Percentiles rank a stretch among this genome's conserved stretches.
Conservation (phyloP, 2,888 invertebrate species). For the Pseudoips prasinana region DNA sequence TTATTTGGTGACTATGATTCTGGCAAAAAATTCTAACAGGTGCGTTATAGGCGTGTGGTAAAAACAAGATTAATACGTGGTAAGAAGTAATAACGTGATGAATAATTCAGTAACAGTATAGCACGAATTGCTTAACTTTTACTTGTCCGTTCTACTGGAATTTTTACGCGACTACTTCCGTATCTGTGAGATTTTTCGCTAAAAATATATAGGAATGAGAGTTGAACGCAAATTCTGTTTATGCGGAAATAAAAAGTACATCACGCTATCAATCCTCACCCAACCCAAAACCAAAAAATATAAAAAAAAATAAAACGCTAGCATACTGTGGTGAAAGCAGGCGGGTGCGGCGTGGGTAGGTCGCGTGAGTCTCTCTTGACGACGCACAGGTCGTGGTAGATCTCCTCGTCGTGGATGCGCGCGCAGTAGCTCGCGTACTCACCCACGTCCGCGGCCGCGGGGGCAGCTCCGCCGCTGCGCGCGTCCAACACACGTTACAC, state of each 20-base stretch:
- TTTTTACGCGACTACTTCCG: constrained; percentile 22
- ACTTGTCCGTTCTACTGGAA: constrained; percentile 46
- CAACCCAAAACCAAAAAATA: constrained; percentile 26
- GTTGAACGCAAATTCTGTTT: not conserved
- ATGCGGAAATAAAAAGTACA: no score
- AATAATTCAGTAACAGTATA: constrained; percentile 60
- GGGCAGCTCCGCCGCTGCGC: constrained; percentile 57
- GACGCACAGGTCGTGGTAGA: constrained; percentile 96
- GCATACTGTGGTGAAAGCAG: constrained; percentile 78
- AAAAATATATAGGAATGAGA: not conserved
- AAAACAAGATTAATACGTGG: constrained; percentile 49
- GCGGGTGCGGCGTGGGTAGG: constrained; percentile 72
- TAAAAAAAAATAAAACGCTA: constrained; percentile 40
- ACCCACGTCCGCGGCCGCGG: constrained; percentile 69
- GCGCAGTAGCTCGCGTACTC: constrained; percentile 87
- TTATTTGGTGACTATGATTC: not conserved
- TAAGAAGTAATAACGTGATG: constrained; percentile 61
- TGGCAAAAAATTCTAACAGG: not conserved
- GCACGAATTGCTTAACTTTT: constrained; percentile 54
- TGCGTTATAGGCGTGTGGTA: constrained; percentile 26
- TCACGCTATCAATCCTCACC: no score
- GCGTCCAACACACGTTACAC: constrained; percentile 41
- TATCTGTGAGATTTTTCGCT: constrained; percentile 26
- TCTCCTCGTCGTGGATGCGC: constrained; percentile 92
- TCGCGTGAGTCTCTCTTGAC: constrained; percentile 80